Evolutionary conservation across 1,140 invertebrate genomes (phyloP).

Genomic region (Halictus rubicundus): DNA sequence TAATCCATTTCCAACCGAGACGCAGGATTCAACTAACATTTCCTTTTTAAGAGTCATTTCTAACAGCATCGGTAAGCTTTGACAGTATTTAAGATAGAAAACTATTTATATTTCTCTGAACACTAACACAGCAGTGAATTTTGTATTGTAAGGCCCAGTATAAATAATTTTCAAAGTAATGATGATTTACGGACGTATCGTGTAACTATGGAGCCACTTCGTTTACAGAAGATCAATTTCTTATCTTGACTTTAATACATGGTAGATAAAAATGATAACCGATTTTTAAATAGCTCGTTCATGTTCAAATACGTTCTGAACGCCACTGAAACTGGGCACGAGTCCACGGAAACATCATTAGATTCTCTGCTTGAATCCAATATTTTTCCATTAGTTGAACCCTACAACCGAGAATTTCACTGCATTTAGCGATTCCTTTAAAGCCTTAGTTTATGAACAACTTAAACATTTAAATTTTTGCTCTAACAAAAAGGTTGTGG

Average conservation of each 20-base stretch:
- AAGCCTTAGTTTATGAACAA: background rate
- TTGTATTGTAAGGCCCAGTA: too few species aligned
- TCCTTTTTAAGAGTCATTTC: too few species aligned
- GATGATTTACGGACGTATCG: too few species aligned
- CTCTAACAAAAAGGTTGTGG: too few species aligned
- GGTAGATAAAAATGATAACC: background rate
- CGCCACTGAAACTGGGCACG: background rate
- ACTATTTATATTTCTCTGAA: too few species aligned
- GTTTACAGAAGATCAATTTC: background rate
- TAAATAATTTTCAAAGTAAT: too few species aligned
- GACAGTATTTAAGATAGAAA: too few species aligned
- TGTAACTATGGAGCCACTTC: background rate
- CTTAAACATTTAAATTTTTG: background rate
- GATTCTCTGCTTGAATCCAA: background rate
- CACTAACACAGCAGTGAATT: too few species aligned
- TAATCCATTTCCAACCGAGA: too few species aligned
- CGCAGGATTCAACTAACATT: too few species aligned
- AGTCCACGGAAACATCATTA: background rate
- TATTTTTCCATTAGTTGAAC: background rate
- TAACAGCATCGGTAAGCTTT: too few species aligned
- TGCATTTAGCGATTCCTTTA: background rate
- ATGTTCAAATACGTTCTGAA: background rate
- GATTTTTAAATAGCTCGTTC: background rate
- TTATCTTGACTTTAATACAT: constrained; percentile 15
- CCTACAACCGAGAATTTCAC: too few species aligned